Percentiles rank a stretch among this genome's conserved stretches.
Conservation (phyloP, 2,888 invertebrate species). For the Meiosimyza platycephala region DNA sequence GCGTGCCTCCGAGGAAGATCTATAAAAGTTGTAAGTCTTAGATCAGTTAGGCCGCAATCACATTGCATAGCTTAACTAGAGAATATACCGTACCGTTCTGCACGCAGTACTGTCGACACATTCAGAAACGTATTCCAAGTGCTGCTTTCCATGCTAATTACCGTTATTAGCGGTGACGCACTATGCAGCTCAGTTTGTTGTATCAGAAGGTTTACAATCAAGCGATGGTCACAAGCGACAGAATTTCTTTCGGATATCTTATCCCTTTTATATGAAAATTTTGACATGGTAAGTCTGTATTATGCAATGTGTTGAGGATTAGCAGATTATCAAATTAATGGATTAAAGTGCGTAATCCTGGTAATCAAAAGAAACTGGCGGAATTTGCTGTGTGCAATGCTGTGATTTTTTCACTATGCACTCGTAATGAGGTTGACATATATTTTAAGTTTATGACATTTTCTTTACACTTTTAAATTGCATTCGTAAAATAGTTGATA, state of each 20-base stretch:
- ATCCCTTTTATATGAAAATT: slow-evolving; percentile 26
- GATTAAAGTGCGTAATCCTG: slow-evolving; percentile 5
- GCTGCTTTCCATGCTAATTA: slow-evolving; percentile 47
- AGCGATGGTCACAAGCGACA: slow-evolving; percentile 36
- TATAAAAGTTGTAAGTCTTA: slow-evolving; percentile 14
- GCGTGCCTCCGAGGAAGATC: slow-evolving; percentile 61
- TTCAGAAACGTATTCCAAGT: slow-evolving; percentile 47
- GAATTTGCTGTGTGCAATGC: slow-evolving; percentile 1
- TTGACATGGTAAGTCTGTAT: not conserved
- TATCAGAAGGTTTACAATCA: not conserved
- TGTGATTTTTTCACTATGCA: slow-evolving; percentile 5
- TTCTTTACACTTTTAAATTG: too few species aligned
- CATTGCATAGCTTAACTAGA: not conserved
- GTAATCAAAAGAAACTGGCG: not conserved
- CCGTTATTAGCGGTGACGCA: slow-evolving; percentile 15
- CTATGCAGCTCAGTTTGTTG: too few species aligned
- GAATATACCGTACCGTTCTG: slow-evolving; percentile 52
- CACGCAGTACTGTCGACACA: slow-evolving; percentile 56
- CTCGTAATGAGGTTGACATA: not conserved
- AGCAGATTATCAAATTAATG: slow-evolving; percentile 22
- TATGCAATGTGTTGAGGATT: slow-evolving; percentile 1
- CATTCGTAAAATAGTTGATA: too few species aligned
- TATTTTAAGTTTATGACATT: too few species aligned
- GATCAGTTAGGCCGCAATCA: not conserved
- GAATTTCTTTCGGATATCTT: slow-evolving; percentile 7